phyloP scores from a whole-genome alignment of 2,888 invertebrate genomes.

The Scaptomyza parva region DNA sequence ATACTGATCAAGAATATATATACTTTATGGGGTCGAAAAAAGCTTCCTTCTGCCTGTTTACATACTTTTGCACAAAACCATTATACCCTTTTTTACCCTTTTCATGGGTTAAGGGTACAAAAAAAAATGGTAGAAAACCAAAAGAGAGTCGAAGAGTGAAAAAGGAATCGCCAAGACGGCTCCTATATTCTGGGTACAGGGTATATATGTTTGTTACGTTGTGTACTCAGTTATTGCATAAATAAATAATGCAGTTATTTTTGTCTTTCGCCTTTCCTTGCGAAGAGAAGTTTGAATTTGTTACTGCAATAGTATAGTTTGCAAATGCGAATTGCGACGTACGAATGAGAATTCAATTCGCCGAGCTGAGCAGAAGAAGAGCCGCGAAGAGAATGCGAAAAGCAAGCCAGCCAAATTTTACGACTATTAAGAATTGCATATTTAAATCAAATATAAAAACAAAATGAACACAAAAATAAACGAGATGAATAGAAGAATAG shows the following conservation, averaged over 20 bases:
- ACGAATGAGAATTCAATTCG: conserved; percentile 65
- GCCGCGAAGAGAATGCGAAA: not conserved
- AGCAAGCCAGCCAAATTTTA: conserved; percentile 42
- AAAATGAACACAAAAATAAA: not conserved
- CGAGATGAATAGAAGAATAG: too few species aligned
- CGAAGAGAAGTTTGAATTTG: conserved; percentile 41
- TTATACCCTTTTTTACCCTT: too few species aligned
- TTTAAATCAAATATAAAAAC: conserved; percentile 69
- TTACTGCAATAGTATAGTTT: conserved; percentile 67
- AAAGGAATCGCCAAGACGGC: not conserved
- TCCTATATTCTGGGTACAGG: not conserved
- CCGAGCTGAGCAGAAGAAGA: not conserved
- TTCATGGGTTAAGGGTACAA: too few species aligned
- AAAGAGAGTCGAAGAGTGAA: conserved; percentile 3
- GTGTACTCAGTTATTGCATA: conserved; percentile 70
- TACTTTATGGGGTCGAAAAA: too few species aligned
- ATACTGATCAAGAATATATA: too few species aligned
- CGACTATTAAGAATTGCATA: conserved; percentile 69
- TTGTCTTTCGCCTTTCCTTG: conserved; percentile 62
- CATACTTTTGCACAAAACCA: too few species aligned
- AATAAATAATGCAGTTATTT: conserved; percentile 75
- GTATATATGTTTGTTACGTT: conserved; percentile 1
- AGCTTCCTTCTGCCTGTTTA: too few species aligned
- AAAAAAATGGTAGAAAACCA: conserved; percentile 45
- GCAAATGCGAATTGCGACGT: conserved; percentile 31